Evolutionary conservation across 2,113 vertebrate species (phyloP).

Genomic region (Leptodactylus fuscus): DNA sequence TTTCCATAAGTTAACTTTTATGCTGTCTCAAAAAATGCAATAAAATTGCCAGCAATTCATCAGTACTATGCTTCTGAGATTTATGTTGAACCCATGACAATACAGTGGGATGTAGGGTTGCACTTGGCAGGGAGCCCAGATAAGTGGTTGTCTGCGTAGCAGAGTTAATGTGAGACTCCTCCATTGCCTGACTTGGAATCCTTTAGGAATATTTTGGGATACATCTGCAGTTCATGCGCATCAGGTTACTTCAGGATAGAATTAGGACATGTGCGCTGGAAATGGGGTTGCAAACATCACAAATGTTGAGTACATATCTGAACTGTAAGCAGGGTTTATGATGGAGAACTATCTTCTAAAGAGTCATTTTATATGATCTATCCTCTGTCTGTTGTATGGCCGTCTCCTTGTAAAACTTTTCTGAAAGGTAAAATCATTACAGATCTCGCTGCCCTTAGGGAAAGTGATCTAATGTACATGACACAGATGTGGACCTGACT

Average conservation of each 20-base stretch:
- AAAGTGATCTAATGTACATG: constrained; percentile 26
- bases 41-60: constrained; percentile 60
- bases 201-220: constrained; percentile 53
- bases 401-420: background rate
- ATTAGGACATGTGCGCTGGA: constrained; percentile 20
- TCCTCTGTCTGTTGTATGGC: background rate
- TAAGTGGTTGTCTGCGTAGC: constrained; percentile 53
- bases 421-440: background rate
- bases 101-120: constrained; percentile 54
- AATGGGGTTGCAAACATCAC: constrained; percentile 15
- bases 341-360: background rate
- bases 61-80: constrained; percentile 50
- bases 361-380: background rate
- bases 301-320: background rate
- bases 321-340: background rate
- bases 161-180: constrained; percentile 44
- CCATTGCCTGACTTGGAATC: constrained; percentile 44
- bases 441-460: constrained; percentile 24
- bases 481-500: constrained; percentile 26
- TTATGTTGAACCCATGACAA: constrained; percentile 55
- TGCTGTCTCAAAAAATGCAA: constrained; percentile 58
- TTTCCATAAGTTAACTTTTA: constrained; percentile 61
- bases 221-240: constrained; percentile 56
- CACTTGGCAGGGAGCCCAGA: constrained; percentile 51
- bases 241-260: constrained; percentile 57